phyloP scores from a whole-genome alignment of 2,888 invertebrate genomes.

The Drosophila putrida region DNA sequence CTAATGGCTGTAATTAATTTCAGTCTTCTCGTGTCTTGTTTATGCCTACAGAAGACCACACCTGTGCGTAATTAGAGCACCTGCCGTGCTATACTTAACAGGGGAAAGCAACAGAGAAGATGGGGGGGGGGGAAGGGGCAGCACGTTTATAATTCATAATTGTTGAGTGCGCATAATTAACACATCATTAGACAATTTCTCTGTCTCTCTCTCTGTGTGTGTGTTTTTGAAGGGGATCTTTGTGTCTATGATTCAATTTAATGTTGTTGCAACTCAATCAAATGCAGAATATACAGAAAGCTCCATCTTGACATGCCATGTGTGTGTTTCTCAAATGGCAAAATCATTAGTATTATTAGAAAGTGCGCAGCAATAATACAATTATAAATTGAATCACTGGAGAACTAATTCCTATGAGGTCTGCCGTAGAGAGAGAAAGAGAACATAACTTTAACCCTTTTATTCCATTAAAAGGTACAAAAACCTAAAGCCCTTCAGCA shows the following conservation, averaged over 20 bases:
- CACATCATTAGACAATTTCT: conserved; percentile 58
- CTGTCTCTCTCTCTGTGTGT: neutral
- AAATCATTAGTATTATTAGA: conserved; percentile 1
- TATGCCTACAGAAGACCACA: conserved; percentile 20
- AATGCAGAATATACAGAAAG: conserved; percentile 1
- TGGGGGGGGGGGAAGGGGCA: neutral
- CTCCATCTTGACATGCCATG: neutral
- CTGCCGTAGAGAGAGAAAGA: too few relatives aligned
- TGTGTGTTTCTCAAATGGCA: neutral
- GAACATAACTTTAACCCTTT: too few relatives aligned
- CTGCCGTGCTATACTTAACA: conserved; percentile 26
- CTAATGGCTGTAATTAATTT: conserved; percentile 55
- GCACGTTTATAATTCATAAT: conserved; percentile 58
- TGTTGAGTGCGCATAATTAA: conserved; percentile 55
- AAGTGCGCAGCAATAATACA: neutral
- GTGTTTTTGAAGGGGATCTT: neutral
- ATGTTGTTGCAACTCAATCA: conserved; percentile 25
- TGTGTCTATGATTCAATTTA: conserved; percentile 19
- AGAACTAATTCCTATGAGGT: too few relatives aligned
- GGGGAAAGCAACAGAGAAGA: neutral
- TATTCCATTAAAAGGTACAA: too few relatives aligned
- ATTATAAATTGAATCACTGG: neutral
- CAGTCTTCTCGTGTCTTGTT: conserved; percentile 15
- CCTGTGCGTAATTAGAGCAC: conserved; percentile 43
- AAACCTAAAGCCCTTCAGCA: too few relatives aligned